Base-by-base conservation (phyloP, 2,113 vertebrate genomes). In the Struthidea cinerea region DNA sequence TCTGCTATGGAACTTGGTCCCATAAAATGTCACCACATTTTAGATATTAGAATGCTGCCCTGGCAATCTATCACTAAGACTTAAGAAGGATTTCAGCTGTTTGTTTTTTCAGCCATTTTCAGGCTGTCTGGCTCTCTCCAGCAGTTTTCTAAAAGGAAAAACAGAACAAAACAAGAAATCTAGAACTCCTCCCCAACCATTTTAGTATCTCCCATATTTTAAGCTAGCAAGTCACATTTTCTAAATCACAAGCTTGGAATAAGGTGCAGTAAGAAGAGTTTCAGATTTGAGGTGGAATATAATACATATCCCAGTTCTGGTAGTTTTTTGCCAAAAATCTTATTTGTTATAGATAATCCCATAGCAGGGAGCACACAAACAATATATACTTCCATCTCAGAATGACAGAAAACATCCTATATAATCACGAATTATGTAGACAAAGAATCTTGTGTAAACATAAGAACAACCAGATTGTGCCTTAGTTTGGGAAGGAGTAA, bases 201-300 rank as follows among this genome's bases (percentile, higher is more conserved):
- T 59, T 57, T 57, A 84, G 24, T 60, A 69, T 35, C 42, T 90
- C 47, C 59, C 21, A 6, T 59, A 71, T 89, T 93, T 94, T 86
- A 88, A 91, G 49, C 83, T 68, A 80, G 39, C 57, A 84, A 96
- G 55, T 93, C 68, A 95, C 61, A 92, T 97, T 86, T 95, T 88
- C 76, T 94, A 94, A 89, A 94, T 95, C 49, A 75, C 32, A 93
- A 92, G 37, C 37, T 92, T 77, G 77, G 82, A 57, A 87, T 94
- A 97, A 95, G 97, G 94, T 97, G 93, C 92, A 94, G n/a, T 96
- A 96, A 77, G 75, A 88, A 95, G 80, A 97, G 76, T 83, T 90
- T 74, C 83, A 85, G 60, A 93, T 63, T 92, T 81, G 74, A 94
- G 73, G 80, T 37, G 44, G 64, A 82, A 68, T 19, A 74, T 63